A percentile compares a stretch with the other conserved stretches of the same genome.
These are phyloP conservation scores for Paguma larvata DNA, from an alignment of 2,797 vertebrate genomes.

Conservation along the genomic window DNA sequence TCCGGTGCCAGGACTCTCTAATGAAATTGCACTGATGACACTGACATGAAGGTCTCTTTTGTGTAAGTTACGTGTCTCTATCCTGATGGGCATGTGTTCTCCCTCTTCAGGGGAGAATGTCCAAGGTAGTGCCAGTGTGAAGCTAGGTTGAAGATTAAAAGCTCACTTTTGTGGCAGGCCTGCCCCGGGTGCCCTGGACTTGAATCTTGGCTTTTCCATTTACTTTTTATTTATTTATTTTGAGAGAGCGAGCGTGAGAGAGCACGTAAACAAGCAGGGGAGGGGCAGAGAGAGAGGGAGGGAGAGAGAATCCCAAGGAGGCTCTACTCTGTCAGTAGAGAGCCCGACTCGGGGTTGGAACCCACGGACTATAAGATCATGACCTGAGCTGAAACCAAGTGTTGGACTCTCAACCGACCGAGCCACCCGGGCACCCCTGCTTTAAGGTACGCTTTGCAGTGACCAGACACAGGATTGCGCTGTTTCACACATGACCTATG, in stretches of 20 bases:
- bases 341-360: too few relatives aligned
- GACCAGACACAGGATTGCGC: rapidly evolving
- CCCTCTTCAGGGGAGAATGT: not conserved
- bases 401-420: too few relatives aligned
- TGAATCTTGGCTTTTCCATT: not conserved
- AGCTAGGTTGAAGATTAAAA: not conserved
- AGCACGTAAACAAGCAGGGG: too few relatives aligned
- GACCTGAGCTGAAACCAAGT: too few relatives aligned
- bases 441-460: not conserved
- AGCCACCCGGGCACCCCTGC: too few relatives aligned
- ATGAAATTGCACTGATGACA: not conserved
- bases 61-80: not conserved
- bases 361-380: too few relatives aligned
- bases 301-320: too few relatives aligned
- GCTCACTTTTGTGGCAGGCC: not conserved
- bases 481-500: not conserved
- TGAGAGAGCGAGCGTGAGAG: too few relatives aligned
- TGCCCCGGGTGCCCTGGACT: not conserved
- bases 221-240: too few relatives aligned
- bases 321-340: too few relatives aligned
- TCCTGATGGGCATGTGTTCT: not conserved
- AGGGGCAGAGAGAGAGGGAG: too few relatives aligned
- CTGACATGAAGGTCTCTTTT: too few relatives aligned
- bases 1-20: not conserved
- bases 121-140: not conserved